Percentiles rank a stretch among this genome's conserved stretches.
phyloP scores from a whole-genome alignment of 2,888 invertebrate genomes.

The Fragum sueziense region DNA sequence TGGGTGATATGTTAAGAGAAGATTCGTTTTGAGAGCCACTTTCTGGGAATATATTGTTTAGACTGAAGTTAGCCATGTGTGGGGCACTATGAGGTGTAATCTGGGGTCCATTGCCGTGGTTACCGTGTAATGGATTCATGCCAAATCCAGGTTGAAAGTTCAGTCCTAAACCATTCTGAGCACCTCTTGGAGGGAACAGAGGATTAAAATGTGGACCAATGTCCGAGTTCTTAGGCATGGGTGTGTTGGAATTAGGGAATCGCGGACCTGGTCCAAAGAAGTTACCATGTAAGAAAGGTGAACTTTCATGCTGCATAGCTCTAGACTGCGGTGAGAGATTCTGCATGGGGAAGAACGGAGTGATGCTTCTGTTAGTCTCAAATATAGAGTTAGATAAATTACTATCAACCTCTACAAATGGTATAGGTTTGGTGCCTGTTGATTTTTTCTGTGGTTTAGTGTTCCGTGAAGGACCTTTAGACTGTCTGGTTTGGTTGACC shows the following conservation, averaged over 20 bases:
- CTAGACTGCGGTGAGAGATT: constrained; percentile 76
- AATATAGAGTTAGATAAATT: constrained; percentile 65
- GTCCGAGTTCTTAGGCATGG: constrained; percentile 74
- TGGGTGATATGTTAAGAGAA: constrained; percentile 79
- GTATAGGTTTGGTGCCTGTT: constrained; percentile 60
- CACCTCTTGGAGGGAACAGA: constrained; percentile 73
- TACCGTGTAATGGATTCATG: constrained; percentile 75
- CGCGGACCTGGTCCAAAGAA: constrained; percentile 74
- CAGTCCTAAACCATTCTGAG: constrained; percentile 78
- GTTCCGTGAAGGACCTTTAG: constrained; percentile 52
- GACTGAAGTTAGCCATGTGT: constrained; percentile 80
- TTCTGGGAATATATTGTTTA: constrained; percentile 80
- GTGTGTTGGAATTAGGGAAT: constrained; percentile 69
- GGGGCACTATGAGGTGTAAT: constrained; percentile 75
- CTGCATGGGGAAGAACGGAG: constrained; percentile 78
- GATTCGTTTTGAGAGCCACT: constrained; percentile 73
- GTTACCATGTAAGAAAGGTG: constrained; percentile 77
- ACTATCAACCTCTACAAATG: constrained; percentile 74
- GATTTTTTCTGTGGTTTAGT: constrained; percentile 39
- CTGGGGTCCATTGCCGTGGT: constrained; percentile 70
- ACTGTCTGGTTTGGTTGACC: constrained; percentile 57
- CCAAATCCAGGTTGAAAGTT: constrained; percentile 79
- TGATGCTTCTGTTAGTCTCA: constrained; percentile 71
- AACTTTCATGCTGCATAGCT: constrained; percentile 75
- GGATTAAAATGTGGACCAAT: constrained; percentile 73